phyloP scores from a whole-genome alignment of 2,888 invertebrate species.

The Leucophenga montana region DNA sequence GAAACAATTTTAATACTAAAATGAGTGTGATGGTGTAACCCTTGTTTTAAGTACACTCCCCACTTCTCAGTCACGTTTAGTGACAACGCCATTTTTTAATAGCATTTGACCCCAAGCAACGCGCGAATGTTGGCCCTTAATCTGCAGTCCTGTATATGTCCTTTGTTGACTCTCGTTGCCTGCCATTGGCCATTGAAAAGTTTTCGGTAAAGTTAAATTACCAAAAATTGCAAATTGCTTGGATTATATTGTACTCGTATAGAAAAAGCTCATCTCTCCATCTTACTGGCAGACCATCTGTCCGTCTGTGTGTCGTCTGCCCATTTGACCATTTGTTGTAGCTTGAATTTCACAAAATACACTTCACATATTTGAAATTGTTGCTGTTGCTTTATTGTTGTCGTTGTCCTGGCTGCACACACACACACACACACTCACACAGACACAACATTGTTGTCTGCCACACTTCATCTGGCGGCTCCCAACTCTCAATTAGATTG shows the following conservation, averaged over 20 bases:
- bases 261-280: constrained; percentile 28
- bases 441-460: constrained; percentile 4
- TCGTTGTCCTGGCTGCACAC: constrained; percentile 7
- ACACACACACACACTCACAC: no score
- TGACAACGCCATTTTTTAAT: constrained; percentile 18
- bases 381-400: constrained; percentile 17
- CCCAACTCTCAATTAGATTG: not conserved
- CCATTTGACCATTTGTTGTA: not conserved
- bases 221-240: constrained; percentile 71
- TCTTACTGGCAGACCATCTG: not conserved
- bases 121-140: constrained; percentile 22
- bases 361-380: constrained; percentile 45
- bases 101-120: constrained; percentile 13
- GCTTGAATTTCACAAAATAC: not conserved
- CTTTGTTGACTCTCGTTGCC: not conserved
- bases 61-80: not conserved
- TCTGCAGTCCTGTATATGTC: constrained; percentile 29
- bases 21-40: not conserved
- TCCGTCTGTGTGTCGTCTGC: not conserved
- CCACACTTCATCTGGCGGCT: not conserved
- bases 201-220: constrained; percentile 67
- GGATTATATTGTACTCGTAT: constrained; percentile 58
- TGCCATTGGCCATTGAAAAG: constrained; percentile 60
- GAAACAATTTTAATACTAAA: not conserved
- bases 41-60: no score